Percentiles rank a stretch among this genome's conserved stretches.
These are phyloP conservation scores for Larimichthys polyactis DNA, from an alignment of 2,113 vertebrate genomes.

Conservation along the genomic window DNA sequence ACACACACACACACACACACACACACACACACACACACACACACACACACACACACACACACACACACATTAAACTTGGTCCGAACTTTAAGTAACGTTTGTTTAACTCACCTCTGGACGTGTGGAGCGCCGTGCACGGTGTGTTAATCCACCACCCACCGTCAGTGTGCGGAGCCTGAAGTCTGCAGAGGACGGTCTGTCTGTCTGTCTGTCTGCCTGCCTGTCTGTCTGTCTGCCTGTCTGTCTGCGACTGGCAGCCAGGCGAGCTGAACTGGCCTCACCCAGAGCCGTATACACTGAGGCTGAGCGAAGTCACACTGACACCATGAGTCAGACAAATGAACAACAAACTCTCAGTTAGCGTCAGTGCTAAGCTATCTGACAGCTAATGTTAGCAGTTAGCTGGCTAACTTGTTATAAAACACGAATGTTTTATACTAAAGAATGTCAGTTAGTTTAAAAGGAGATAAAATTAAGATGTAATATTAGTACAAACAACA, in stretches of 20 bases:
- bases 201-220: too few relatives aligned
- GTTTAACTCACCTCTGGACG: constrained; percentile 50
- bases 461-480: too few relatives aligned
- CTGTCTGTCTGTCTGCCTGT: too few relatives aligned
- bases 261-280: constrained; percentile 29
- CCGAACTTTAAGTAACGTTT: background rate
- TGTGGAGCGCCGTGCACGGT: background rate
- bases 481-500: too few relatives aligned
- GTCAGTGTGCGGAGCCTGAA: constrained; percentile 19
- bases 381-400: too few relatives aligned
- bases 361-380: too few relatives aligned
- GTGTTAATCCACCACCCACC: constrained; percentile 30
- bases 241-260: background rate
- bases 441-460: too few relatives aligned
- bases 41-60: background rate
- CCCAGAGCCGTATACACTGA: constrained; percentile 23
- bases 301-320: constrained; percentile 17
- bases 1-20: background rate
- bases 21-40: background rate
- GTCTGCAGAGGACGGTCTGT: constrained; percentile 27
- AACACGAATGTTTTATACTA: too few relatives aligned
- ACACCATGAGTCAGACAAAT: too few relatives aligned
- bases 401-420: too few relatives aligned
- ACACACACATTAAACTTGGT: background rate
- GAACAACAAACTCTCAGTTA: too few relatives aligned